Evolutionary conservation across 2,888 invertebrate genomes (phyloP).

Genomic region (Limnephilus rhombicus): DNA sequence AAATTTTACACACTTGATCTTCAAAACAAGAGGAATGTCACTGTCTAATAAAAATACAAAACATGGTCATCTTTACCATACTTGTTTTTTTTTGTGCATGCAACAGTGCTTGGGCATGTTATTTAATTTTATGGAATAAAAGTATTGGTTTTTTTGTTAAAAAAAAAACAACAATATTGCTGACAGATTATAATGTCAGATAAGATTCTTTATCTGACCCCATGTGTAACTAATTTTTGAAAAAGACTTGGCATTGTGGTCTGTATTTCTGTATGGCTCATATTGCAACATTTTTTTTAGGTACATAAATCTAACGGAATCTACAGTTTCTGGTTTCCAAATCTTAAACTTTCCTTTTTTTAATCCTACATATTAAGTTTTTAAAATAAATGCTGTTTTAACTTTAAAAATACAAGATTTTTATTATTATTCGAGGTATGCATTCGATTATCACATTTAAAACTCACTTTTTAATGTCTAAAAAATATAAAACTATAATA

Average conservation of each 20-base stretch:
- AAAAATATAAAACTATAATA: neutral
- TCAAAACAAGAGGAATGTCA: too few relatives aligned
- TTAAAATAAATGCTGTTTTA: neutral
- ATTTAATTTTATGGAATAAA: neutral
- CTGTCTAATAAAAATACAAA: too few relatives aligned
- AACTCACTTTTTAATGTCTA: neutral
- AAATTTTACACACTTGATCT: too few relatives aligned
- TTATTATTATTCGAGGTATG: neutral
- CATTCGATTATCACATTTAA: neutral
- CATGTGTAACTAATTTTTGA: neutral
- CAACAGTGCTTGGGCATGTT: neutral
- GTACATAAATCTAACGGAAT: neutral
- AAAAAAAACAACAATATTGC: neutral
- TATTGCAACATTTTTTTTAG: neutral
- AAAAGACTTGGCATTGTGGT: neutral
- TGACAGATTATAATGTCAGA: neutral
- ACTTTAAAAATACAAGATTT: neutral
- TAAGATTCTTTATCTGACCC: neutral
- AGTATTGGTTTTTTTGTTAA: neutral
- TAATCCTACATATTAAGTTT: neutral
- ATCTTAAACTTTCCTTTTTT: too few relatives aligned
- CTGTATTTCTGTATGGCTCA: neutral
- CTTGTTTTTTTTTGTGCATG: too few relatives aligned
- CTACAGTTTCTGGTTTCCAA: neutral
- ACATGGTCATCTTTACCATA: too few relatives aligned